Conservation (phyloP, 2,797 vertebrate species). For the Sphenodon punctatus region DNA sequence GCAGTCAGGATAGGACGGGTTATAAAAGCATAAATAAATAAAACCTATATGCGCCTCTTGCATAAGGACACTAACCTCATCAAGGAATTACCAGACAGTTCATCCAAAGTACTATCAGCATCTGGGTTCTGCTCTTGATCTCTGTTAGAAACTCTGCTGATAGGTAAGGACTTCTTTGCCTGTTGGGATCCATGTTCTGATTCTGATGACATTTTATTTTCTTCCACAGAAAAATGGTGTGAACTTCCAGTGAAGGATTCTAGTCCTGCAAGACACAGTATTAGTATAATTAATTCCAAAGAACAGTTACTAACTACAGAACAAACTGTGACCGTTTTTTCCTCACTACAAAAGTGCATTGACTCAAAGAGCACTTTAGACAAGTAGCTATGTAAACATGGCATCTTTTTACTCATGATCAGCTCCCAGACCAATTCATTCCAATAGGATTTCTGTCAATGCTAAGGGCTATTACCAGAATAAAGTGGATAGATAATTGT, state of each 20-base stretch:
- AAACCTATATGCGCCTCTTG: background rate
- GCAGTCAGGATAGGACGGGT: too few species aligned
- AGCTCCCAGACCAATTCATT: background rate
- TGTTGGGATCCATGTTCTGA: constrained; percentile 79
- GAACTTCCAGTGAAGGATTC: constrained; percentile 75
- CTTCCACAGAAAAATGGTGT: constrained; percentile 78
- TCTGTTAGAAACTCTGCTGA: constrained; percentile 70
- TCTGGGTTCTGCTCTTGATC: constrained; percentile 73
- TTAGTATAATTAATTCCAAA: constrained; percentile 6
- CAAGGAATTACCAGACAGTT: constrained; percentile 78
- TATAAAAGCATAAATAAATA: too few species aligned
- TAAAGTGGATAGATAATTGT: too few species aligned
- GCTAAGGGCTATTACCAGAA: too few species aligned
- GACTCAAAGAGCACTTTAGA: background rate
- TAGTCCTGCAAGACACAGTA: constrained; percentile 64
- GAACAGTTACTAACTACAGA: background rate
- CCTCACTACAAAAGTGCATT: background rate
- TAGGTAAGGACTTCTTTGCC: constrained; percentile 71
- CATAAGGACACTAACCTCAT: constrained; percentile 80
- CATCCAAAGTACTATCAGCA: constrained; percentile 78
- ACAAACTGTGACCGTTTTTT: background rate
- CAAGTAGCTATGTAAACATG: background rate
- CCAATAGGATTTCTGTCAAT: too few species aligned
- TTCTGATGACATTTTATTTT: constrained; percentile 75
- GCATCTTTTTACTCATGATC: background rate